A percentile compares a stretch with the other conserved stretches of the same genome.
phyloP scores from a whole-genome alignment of 2,113 vertebrate genomes.

The Chloebia gouldiae region DNA sequence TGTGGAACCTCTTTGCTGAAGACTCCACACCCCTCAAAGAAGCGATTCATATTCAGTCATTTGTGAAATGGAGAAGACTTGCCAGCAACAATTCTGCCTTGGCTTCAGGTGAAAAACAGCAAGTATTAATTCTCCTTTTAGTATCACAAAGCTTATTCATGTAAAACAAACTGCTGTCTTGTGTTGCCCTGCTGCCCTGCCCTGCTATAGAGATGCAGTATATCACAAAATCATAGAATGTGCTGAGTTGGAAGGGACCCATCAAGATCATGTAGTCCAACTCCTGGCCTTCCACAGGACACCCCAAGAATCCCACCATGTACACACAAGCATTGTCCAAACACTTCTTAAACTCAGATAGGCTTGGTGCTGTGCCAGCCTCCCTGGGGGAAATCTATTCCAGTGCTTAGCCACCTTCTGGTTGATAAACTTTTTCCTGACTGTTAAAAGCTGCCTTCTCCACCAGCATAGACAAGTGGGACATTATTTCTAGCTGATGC shows the following conservation, averaged over 20 bases:
- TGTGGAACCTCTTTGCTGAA: not conserved
- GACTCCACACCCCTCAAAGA: not conserved
- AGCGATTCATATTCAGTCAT: not conserved
- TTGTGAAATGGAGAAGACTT: not conserved
- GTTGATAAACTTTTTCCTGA: not conserved
- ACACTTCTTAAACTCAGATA: not conserved
- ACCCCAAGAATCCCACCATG: not conserved
- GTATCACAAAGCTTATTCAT: not conserved
- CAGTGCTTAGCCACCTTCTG: not conserved
- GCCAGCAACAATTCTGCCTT: constrained; percentile 7
- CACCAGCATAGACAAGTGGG: not conserved
- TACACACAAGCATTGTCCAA: not conserved
- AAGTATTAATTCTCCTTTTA: not conserved
- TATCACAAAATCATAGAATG: not conserved
- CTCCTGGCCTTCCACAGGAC: not conserved
- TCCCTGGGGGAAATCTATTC: not conserved
- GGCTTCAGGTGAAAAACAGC: not conserved
- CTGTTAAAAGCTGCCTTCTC: not conserved
- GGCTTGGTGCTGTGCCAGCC: not conserved
- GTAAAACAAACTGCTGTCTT: not conserved
- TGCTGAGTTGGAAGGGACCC: not conserved
- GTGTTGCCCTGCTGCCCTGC: not conserved
- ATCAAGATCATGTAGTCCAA: not conserved
- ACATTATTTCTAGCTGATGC: not conserved
- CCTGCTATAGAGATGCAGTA: not conserved